Conservation (phyloP, 2,113 vertebrate species). For the Pelecanoides urinatrix region DNA sequence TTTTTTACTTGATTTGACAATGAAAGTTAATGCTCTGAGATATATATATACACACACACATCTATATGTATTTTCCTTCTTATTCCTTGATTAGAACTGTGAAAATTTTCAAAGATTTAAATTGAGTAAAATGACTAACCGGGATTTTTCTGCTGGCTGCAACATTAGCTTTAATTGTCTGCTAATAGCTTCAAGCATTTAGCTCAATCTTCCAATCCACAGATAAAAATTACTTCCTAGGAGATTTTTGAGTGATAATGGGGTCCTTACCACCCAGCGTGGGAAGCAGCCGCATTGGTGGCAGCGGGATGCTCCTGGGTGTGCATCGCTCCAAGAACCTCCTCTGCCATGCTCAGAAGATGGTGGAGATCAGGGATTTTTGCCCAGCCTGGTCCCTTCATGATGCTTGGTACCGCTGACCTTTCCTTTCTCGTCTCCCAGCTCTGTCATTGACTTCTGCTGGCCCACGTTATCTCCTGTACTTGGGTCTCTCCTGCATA, state of each 20-base stretch:
- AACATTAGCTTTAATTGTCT: constrained; percentile 32
- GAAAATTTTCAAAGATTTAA: background rate
- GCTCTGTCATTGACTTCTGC: background rate
- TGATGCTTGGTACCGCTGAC: background rate
- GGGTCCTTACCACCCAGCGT: accelerated
- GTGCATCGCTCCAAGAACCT: background rate
- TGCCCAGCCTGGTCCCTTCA: background rate
- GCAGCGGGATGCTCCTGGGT: background rate
- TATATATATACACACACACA: background rate
- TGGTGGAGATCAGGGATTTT: background rate
- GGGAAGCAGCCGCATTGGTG: accelerated
- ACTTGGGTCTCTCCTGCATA: background rate
- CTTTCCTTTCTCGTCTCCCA: background rate
- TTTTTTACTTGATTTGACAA: constrained; percentile 5
- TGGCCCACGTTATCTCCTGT: background rate
- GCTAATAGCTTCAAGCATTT: background rate
- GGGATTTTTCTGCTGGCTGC: constrained; percentile 21
- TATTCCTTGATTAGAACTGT: constrained; percentile 25
- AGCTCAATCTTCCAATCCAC: background rate
- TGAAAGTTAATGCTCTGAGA: constrained; percentile 52
- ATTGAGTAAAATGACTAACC: background rate
- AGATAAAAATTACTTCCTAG: background rate
- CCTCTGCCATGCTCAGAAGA: background rate
- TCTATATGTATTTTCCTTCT: background rate
- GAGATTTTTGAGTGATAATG: background rate